Conservation (phyloP, 2,888 invertebrate species). For the Aphrophora alni region DNA sequence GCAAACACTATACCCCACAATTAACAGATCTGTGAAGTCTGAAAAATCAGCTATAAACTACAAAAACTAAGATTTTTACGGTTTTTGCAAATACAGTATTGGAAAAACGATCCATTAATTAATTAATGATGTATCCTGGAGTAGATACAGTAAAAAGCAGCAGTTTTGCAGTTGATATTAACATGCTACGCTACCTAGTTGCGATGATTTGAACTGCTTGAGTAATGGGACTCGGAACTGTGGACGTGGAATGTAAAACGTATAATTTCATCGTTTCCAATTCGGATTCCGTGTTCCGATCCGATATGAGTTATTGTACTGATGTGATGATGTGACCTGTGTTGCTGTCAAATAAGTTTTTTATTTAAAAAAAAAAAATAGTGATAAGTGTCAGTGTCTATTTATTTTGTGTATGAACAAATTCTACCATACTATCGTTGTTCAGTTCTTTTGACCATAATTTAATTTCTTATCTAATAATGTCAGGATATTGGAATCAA, state of each 20-base stretch:
- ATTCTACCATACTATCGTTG: background rate
- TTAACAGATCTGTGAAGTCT: too few species aligned
- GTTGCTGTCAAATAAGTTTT: background rate
- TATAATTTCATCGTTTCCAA: background rate
- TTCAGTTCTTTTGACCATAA: too few species aligned
- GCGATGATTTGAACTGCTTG: background rate
- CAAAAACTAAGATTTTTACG: too few species aligned
- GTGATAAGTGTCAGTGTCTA: background rate
- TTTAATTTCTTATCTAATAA: background rate
- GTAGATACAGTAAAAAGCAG: too few species aligned
- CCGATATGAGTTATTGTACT: too few species aligned
- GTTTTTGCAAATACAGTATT: too few species aligned
- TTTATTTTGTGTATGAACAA: background rate
- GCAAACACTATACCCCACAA: too few species aligned
- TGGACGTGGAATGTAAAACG: background rate
- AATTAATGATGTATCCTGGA: too few species aligned
- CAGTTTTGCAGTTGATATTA: too few species aligned
- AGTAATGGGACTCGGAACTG: background rate
- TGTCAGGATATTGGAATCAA: constrained; percentile 39
- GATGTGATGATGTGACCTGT: background rate
- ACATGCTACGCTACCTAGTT: background rate
- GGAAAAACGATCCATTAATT: too few species aligned
- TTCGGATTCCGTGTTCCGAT: background rate
- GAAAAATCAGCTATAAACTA: too few species aligned
- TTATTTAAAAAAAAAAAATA: too few species aligned